These are phyloP conservation scores for Stramonita haemastoma DNA, from an alignment of 2,888 invertebrate genomes.

Conservation along the genomic window DNA sequence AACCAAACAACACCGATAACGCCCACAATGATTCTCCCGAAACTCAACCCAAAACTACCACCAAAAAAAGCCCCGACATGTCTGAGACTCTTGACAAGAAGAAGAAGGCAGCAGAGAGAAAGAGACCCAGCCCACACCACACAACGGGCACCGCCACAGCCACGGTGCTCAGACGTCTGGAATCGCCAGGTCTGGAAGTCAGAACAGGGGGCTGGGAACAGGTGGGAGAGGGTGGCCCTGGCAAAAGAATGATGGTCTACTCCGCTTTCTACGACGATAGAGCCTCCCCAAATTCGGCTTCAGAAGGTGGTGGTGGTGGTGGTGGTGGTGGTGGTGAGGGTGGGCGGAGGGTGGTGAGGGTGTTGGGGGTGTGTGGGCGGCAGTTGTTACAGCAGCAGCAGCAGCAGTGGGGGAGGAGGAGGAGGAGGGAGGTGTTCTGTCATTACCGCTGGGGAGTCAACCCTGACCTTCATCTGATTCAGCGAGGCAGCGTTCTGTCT, in stretches of 20 bases:
- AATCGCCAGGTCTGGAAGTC: background rate
- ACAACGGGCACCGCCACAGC: background rate
- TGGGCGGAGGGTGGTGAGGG: background rate
- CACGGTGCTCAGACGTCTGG: background rate
- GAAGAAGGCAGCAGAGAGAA: background rate
- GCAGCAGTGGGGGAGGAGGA: background rate
- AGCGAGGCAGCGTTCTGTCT: background rate
- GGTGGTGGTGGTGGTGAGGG: background rate
- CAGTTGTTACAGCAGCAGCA: background rate
- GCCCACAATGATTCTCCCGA: background rate
- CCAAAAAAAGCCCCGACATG: background rate
- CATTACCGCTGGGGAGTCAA: background rate
- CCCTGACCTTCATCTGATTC: background rate
- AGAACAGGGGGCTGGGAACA: background rate
- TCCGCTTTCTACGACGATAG: background rate
- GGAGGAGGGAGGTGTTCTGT: constrained; percentile 3
- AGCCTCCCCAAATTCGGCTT: background rate
- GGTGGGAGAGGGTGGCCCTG: background rate
- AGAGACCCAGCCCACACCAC: no score
- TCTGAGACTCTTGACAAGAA: background rate
- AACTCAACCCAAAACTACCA: background rate
- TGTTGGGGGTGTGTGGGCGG: background rate
- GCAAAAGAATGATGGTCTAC: background rate
- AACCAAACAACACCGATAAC: background rate
- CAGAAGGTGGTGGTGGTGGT: background rate